phyloP scores from a whole-genome alignment of 2,113 vertebrate genomes.

The Pelmatolapia mariae region DNA sequence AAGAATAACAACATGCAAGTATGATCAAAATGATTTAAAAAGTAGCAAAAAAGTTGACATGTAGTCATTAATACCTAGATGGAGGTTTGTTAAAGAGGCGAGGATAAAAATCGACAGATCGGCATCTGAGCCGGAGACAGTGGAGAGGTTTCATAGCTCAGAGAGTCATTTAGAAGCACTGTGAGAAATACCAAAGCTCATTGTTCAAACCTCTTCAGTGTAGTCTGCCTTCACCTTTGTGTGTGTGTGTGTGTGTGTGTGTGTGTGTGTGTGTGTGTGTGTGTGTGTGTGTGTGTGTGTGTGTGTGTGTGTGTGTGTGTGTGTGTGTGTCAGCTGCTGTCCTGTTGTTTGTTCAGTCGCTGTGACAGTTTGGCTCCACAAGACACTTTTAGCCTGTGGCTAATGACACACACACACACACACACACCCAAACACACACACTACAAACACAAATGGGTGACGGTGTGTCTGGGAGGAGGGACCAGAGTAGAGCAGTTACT shows the following conservation, averaged over 20 bases:
- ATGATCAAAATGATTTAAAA: not conserved
- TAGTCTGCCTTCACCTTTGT: not conserved
- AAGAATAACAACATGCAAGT: not conserved
- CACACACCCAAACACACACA: not conserved
- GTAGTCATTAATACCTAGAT: not conserved
- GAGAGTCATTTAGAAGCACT: not conserved
- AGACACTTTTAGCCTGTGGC: conserved; percentile 25
- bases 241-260: not conserved
- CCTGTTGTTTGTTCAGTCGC: conserved; percentile 46
- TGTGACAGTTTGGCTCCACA: conserved; percentile 49
- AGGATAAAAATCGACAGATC: not conserved
- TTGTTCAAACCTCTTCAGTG: not conserved
- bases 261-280: not conserved
- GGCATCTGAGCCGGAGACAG: not conserved
- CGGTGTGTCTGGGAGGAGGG: not conserved
- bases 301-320: not conserved
- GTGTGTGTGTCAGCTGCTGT: conserved; percentile 35
- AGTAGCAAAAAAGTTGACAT: not conserved
- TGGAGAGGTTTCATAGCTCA: not conserved
- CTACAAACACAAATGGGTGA: not conserved
- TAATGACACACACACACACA: conserved; percentile 24
- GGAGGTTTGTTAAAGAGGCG: not conserved
- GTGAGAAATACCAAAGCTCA: conserved; percentile 27
- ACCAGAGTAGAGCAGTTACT: not conserved
- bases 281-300: conserved; percentile 1